Conservation (phyloP, 35 echinoderm and acorn worm genomes). For the Diadema setosum region DNA sequence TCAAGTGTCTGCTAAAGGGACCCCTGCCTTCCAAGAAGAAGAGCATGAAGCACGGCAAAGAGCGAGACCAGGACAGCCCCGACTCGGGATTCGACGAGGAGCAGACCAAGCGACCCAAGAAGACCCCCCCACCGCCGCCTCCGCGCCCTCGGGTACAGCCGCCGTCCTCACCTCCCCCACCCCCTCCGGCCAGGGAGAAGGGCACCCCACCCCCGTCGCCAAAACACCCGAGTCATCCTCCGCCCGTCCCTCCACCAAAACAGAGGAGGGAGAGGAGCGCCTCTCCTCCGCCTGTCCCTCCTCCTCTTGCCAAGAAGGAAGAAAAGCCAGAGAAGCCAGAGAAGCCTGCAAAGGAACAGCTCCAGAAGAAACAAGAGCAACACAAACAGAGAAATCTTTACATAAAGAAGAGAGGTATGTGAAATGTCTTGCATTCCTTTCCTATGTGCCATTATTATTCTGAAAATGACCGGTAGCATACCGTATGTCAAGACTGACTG, state of each 20-base stretch:
- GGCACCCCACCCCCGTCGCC: not conserved
- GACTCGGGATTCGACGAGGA: slow-evolving; percentile 5
- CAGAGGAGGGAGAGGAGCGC: not conserved
- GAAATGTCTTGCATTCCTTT: too few species aligned
- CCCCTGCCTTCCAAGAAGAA: slow-evolving; percentile 13
- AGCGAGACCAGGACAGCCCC: not conserved
- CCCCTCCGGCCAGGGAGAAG: not conserved
- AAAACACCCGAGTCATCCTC: not conserved
- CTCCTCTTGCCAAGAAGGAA: too few species aligned
- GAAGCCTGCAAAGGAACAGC: not conserved
- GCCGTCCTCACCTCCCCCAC: not conserved
- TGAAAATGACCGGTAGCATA: too few species aligned
- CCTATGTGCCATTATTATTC: too few species aligned
- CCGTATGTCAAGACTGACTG: too few species aligned
- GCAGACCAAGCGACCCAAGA: not conserved
- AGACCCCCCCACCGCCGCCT: not conserved
- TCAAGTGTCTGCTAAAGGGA: slow-evolving; percentile 45
- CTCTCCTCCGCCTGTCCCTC: not conserved
- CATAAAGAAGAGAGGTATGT: not conserved
- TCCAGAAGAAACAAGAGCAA: slow-evolving; percentile 15
- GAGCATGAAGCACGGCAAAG: not conserved
- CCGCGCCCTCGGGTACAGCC: not conserved
- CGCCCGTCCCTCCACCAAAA: not conserved
- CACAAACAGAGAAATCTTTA: not conserved
- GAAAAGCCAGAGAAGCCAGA: not conserved